Evolutionary conservation across 1,140 invertebrate species (phyloP).

Genomic region (Alviniconcha marisindica): DNA sequence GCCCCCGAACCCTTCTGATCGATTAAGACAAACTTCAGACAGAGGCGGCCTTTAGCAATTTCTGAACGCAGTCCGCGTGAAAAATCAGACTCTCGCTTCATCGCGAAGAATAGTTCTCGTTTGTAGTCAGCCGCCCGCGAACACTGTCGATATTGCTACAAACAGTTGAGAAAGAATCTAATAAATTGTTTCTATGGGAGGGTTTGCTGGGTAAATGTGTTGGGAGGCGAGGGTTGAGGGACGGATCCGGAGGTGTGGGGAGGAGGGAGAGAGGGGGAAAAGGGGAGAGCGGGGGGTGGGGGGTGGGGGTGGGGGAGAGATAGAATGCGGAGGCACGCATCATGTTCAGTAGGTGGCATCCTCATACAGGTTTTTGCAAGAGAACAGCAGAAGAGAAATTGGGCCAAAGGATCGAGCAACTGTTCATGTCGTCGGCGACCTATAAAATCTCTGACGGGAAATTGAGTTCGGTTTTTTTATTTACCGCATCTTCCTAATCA

Average conservation of each 20-base stretch:
- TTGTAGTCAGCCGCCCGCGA: background rate
- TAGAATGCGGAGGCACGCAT: too few species aligned
- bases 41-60: background rate
- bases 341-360: too few species aligned
- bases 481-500: too few species aligned
- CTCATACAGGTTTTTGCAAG: too few species aligned
- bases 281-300: too few species aligned
- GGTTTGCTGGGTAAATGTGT: background rate
- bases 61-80: background rate
- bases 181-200: background rate
- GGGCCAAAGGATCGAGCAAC: too few species aligned
- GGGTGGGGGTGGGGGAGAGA: too few species aligned
- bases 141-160: background rate
- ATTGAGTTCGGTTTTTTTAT: too few species aligned
- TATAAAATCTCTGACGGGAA: too few species aligned
- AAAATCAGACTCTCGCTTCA: background rate
- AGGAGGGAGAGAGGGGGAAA: background rate
- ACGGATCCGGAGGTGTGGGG: too few species aligned
- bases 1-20: background rate
- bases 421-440: too few species aligned
- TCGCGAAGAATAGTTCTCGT: background rate
- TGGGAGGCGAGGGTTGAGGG: background rate
- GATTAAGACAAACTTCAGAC: constrained; percentile 2
- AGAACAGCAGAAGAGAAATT: too few species aligned
- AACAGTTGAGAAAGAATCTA: constrained; percentile 11